Evolutionary conservation across 2,113 vertebrate species (phyloP).

Genomic region (Pachycephala philippinensis): DNA sequence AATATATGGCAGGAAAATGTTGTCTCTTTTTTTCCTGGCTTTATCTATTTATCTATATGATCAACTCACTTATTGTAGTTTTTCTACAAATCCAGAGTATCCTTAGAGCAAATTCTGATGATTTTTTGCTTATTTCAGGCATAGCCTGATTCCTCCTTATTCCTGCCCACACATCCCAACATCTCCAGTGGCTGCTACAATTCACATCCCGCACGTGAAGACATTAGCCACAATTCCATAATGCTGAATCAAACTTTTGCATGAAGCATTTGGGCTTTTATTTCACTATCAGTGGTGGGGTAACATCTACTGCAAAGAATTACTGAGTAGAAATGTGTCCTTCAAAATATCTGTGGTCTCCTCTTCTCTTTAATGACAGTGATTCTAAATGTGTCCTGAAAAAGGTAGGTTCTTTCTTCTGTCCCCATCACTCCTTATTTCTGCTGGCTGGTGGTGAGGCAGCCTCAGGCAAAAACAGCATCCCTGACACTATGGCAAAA

Average conservation of each 20-base stretch:
- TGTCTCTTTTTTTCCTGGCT: background rate
- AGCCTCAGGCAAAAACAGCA: background rate
- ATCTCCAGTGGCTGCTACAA: background rate
- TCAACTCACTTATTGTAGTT: background rate
- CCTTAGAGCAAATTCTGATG: background rate
- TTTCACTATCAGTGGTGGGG: background rate
- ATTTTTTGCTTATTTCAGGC: background rate
- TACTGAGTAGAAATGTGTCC: background rate
- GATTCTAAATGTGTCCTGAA: background rate
- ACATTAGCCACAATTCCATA: background rate
- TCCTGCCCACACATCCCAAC: background rate
- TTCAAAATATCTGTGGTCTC: background rate
- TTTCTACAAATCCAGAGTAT: background rate
- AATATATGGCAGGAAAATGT: background rate
- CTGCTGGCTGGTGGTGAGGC: background rate
- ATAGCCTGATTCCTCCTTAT: background rate
- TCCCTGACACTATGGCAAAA: background rate
- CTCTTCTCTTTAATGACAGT: background rate
- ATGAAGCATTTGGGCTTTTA: background rate
- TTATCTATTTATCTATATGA: background rate
- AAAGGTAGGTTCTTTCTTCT: background rate
- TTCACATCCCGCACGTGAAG: accelerated
- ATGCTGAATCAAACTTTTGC: background rate
- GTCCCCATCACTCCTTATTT: background rate
- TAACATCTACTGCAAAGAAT: background rate